These are phyloP conservation scores for Monarcha castaneiventris DNA, from an alignment of 2,113 vertebrate genomes.

Conservation along the genomic window DNA sequence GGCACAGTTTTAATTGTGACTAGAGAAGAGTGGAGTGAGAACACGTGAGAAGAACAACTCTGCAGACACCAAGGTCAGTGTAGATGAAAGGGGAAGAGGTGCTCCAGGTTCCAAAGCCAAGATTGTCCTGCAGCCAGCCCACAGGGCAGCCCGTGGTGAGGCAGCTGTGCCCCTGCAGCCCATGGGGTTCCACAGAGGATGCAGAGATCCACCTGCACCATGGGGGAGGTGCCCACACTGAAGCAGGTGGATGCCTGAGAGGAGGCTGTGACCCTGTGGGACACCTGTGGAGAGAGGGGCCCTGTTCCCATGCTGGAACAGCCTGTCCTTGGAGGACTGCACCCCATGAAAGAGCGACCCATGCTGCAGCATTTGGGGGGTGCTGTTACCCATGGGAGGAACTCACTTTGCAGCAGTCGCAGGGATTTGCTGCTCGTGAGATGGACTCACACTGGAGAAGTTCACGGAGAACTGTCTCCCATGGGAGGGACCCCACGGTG, in stretches of 20 bases:
- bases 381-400: not conserved
- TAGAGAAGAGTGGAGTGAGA: rapidly evolving
- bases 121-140: not conserved
- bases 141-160: not conserved
- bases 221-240: rapidly evolving
- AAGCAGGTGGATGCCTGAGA: not conserved
- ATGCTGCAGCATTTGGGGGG: rapidly evolving
- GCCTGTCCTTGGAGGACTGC: not conserved
- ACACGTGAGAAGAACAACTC: not conserved
- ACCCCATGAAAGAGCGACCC: not conserved
- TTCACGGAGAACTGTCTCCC: not conserved
- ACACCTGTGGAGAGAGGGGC: rapidly evolving
- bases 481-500: not conserved
- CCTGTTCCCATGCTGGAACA: rapidly evolving
- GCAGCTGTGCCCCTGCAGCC: not conserved
- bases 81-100: not conserved
- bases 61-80: not conserved
- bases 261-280: not conserved
- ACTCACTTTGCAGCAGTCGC: not conserved
- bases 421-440: no score
- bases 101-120: not conserved
- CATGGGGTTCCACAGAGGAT: not conserved
- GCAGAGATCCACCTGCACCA: not conserved
- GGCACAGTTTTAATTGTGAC: no score
- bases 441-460: not conserved